A percentile compares a stretch with the other conserved stretches of the same genome.
These are phyloP conservation scores for Danaus melanippus DNA, from an alignment of 1,140 invertebrate species.

Conservation along the genomic window DNA sequence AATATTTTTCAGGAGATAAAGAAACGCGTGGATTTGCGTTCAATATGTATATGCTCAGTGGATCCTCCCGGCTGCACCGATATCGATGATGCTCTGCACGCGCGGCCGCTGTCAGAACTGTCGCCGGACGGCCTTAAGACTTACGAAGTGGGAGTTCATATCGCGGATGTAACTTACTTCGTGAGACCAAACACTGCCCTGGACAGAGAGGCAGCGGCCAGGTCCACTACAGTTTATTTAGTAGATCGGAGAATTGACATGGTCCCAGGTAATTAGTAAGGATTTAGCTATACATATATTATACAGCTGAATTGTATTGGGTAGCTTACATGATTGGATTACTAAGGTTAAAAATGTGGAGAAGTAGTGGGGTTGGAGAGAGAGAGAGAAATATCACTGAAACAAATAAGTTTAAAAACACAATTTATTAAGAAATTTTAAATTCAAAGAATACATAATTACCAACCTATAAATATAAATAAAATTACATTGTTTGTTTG, in stretches of 20 bases:
- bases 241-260: slow-evolving; percentile 92
- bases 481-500: too few relatives aligned
- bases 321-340: too few relatives aligned
- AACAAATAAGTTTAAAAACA: too few relatives aligned
- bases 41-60: slow-evolving; percentile 94
- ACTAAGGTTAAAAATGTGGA: too few relatives aligned
- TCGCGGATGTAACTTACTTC: slow-evolving; percentile 96
- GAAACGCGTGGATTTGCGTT: slow-evolving; percentile 86
- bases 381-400: too few relatives aligned
- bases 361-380: too few relatives aligned
- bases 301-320: too few relatives aligned
- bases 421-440: too few relatives aligned
- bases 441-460: too few relatives aligned
- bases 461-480: too few relatives aligned
- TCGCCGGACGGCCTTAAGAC: slow-evolving; percentile 76
- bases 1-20: slow-evolving; percentile 78
- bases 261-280: slow-evolving; percentile 78
- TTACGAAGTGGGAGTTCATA: slow-evolving; percentile 89
- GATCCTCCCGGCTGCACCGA: slow-evolving; percentile 99
- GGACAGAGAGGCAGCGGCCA: slow-evolving; percentile 87
- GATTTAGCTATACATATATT: too few relatives aligned
- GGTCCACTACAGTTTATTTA: slow-evolving; percentile 93
- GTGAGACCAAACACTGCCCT: slow-evolving; percentile 90
- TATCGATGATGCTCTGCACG: slow-evolving; percentile 99
- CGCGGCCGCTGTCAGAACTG: slow-evolving; percentile 80